Conservation (phyloP, 2,113 vertebrate species). For the Ciconia maguari region DNA sequence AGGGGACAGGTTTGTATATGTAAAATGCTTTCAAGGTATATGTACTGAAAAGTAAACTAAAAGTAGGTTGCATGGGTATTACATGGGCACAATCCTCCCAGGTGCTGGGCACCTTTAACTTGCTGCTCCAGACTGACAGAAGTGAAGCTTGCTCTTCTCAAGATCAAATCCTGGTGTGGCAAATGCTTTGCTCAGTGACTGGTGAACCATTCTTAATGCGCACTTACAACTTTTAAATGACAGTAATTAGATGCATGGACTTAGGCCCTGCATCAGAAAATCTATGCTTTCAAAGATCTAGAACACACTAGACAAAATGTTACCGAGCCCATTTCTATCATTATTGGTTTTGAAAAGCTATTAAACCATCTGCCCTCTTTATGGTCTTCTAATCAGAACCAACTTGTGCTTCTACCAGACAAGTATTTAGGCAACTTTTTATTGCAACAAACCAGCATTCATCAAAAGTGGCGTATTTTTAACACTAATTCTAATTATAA, state of each 20-base stretch:
- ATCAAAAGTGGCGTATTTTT: constrained; percentile 71
- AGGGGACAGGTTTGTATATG: not conserved
- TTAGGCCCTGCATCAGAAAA: not conserved
- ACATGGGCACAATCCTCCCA: not conserved
- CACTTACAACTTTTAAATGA: not conserved
- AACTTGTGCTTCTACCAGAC: constrained; percentile 54
- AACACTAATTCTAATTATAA: constrained; percentile 79
- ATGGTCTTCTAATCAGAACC: constrained; percentile 53
- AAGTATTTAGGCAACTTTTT: constrained; percentile 68
- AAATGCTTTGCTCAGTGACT: not conserved
- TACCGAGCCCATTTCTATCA: not conserved
- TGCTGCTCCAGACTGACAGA: not conserved
- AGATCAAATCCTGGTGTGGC: not conserved
- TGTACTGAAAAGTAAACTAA: not conserved
- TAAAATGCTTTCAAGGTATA: not conserved
- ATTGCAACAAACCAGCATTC: constrained; percentile 59
- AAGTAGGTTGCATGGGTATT: not conserved
- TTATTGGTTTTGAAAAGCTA: constrained; percentile 14
- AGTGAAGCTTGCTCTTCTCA: not conserved
- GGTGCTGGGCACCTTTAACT: not conserved
- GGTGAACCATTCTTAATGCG: not conserved
- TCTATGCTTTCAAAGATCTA: not conserved
- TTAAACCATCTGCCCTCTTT: constrained; percentile 34
- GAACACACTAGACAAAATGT: not conserved
- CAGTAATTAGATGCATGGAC: not conserved